phyloP scores from a whole-genome alignment of 1,140 invertebrate species.

The Eufriesea mexicana region DNA sequence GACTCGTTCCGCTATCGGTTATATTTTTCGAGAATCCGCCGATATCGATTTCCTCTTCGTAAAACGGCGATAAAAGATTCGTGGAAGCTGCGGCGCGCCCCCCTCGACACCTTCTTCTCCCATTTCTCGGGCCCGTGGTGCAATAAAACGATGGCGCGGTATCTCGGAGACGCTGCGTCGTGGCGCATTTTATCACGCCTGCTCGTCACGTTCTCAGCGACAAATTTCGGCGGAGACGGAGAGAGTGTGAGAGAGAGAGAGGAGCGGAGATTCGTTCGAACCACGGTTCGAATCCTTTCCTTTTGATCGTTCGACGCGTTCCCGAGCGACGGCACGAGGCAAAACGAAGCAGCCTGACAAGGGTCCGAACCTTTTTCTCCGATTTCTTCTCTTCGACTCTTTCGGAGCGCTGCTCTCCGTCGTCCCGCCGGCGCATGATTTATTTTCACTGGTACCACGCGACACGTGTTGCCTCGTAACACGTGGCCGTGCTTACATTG shows the following conservation, averaged over 20 bases:
- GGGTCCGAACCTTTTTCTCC: slow-evolving; percentile 69
- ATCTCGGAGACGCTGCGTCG: neutral
- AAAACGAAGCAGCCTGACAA: slow-evolving; percentile 55
- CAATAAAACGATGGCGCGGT: neutral
- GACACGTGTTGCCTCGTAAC: slow-evolving; percentile 71
- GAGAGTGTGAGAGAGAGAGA: neutral
- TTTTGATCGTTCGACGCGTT: slow-evolving; percentile 40
- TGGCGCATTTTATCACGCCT: slow-evolving; percentile 26
- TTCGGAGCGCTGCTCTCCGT: slow-evolving; percentile 32
- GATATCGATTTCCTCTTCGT: neutral
- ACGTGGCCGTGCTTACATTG: slow-evolving; percentile 71
- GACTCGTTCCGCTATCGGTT: too few species aligned
- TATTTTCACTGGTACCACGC: slow-evolving; percentile 72
- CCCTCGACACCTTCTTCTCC: neutral
- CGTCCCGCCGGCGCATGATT: slow-evolving; percentile 61
- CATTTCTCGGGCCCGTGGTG: neutral
- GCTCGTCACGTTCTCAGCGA: slow-evolving; percentile 7
- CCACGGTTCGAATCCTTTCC: slow-evolving; percentile 10
- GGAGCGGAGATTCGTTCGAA: neutral
- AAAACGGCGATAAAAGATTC: neutral
- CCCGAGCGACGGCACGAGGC: slow-evolving; percentile 64
- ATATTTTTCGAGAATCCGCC: neutral
- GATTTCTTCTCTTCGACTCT: slow-evolving; percentile 60
- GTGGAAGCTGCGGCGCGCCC: neutral
- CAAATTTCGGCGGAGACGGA: slow-evolving; percentile 17